A percentile compares a stretch with the other conserved stretches of the same genome.
These are phyloP conservation scores for Ciona savignyi DNA, from an alignment of 23 tunicate genomes.

Conservation along the genomic window DNA sequence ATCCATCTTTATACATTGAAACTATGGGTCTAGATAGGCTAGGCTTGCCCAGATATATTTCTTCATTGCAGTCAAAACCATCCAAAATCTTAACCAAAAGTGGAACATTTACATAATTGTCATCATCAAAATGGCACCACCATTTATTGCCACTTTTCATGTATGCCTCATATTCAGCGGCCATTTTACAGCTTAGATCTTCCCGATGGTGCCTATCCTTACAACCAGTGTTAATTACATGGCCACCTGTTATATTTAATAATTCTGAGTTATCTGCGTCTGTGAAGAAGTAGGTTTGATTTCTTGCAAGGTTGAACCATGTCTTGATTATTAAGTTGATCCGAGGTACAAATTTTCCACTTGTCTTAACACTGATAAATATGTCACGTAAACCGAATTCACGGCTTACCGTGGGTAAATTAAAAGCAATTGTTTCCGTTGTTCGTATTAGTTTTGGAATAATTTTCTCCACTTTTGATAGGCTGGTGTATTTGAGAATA, in stretches of 20 bases:
- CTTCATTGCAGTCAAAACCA: conserved; percentile 12
- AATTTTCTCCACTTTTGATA: too few species aligned
- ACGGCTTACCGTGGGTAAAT: too few species aligned
- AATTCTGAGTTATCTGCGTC: conserved; percentile 15
- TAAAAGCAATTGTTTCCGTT: too few species aligned
- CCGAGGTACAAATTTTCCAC: too few species aligned
- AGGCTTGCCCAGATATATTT: conserved; percentile 42
- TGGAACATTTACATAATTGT: too few species aligned
- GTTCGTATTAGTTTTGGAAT: too few species aligned
- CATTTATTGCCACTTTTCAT: conserved; percentile 25
- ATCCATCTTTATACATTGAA: conserved; percentile 20
- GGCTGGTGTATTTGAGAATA: too few species aligned
- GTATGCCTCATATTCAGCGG: conserved; percentile 35
- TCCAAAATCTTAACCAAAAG: conserved; percentile 20
- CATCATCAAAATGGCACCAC: too few species aligned
- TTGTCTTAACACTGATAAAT: too few species aligned
- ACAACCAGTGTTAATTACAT: conserved; percentile 42
- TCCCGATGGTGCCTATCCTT: conserved; percentile 20
- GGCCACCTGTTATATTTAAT: conserved; percentile 24
- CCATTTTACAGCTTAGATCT: conserved; percentile 54
- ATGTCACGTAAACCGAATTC: too few species aligned
- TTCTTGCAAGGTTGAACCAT: conserved; percentile 9
- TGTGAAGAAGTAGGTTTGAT: conserved; percentile 26
- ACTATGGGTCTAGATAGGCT: conserved; percentile 16
- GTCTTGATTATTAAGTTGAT: conserved; percentile 13